A percentile compares a stretch with the other conserved stretches of the same genome.
These are phyloP conservation scores for Bimastos eiseni DNA, from an alignment of 2,888 invertebrate genomes.

Conservation along the genomic window DNA sequence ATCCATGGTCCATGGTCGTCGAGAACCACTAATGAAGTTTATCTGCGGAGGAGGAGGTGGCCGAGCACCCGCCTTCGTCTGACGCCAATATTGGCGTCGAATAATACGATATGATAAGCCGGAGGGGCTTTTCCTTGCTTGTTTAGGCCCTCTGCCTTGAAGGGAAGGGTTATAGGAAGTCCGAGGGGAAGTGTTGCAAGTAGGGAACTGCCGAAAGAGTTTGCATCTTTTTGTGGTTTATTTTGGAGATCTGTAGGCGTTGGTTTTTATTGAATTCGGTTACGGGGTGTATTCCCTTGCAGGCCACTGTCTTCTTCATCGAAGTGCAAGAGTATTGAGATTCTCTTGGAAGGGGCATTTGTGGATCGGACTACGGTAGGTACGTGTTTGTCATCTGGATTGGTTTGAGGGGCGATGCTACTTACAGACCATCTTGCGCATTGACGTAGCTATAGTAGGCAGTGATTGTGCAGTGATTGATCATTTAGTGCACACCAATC, in stretches of 20 bases:
- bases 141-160: not conserved
- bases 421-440: not conserved
- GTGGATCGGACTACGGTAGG: not conserved
- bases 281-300: not conserved
- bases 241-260: too few species aligned
- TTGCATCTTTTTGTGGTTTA: not conserved
- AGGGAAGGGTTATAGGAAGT: not conserved
- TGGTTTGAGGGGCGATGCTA: not conserved
- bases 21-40: not conserved
- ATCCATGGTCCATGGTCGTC: not conserved
- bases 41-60: not conserved
- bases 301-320: not conserved
- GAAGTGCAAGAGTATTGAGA: not conserved
- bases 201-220: not conserved
- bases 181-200: not conserved
- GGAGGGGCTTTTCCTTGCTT: not conserved
- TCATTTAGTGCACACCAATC: not conserved
- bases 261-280: not conserved
- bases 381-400: not conserved
- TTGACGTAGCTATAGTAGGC: too few species aligned
- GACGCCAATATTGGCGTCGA: constrained; percentile 13
- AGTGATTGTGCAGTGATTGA: not conserved
- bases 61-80: not conserved
- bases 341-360: not conserved
- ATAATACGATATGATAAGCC: not conserved